phyloP scores from a whole-genome alignment of 1,140 invertebrate genomes.

The Anastrepha obliqua region DNA sequence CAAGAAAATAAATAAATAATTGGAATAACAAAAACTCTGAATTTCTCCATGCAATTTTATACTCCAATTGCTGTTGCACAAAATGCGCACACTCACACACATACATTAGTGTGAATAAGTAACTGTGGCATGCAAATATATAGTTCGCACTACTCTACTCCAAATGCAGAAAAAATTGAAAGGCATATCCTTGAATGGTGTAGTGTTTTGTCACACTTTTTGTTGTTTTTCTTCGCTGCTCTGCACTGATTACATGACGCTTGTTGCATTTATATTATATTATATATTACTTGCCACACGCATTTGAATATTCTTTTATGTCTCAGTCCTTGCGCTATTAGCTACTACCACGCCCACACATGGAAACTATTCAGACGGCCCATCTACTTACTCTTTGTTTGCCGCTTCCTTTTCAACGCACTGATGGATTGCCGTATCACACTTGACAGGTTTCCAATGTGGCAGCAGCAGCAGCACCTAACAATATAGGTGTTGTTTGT shows the following conservation, averaged over 20 bases:
- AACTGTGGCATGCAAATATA: neutral
- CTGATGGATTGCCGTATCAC: slow-evolving; percentile 56
- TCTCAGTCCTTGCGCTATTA: neutral
- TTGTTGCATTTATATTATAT: slow-evolving; percentile 49
- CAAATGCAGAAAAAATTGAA: neutral
- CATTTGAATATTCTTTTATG: neutral
- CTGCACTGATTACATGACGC: neutral
- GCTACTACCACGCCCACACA: neutral
- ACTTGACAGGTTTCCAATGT: slow-evolving; percentile 59
- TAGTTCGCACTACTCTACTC: neutral
- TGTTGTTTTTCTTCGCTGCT: too few relatives aligned
- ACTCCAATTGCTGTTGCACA: neutral
- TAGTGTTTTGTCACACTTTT: neutral
- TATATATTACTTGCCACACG: neutral
- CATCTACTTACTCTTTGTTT: slow-evolving; percentile 34
- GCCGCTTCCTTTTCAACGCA: neutral
- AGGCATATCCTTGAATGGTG: slow-evolving; percentile 7
- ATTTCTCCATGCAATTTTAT: neutral
- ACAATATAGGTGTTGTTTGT: slow-evolving; percentile 35
- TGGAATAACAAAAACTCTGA: neutral
- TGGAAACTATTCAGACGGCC: neutral
- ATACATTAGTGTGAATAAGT: too few relatives aligned
- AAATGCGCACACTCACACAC: too few relatives aligned
- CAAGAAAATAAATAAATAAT: neutral
- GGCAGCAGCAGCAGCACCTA: neutral